Conservation (phyloP, 2,113 vertebrate genomes). For the Phycodurus eques region DNA sequence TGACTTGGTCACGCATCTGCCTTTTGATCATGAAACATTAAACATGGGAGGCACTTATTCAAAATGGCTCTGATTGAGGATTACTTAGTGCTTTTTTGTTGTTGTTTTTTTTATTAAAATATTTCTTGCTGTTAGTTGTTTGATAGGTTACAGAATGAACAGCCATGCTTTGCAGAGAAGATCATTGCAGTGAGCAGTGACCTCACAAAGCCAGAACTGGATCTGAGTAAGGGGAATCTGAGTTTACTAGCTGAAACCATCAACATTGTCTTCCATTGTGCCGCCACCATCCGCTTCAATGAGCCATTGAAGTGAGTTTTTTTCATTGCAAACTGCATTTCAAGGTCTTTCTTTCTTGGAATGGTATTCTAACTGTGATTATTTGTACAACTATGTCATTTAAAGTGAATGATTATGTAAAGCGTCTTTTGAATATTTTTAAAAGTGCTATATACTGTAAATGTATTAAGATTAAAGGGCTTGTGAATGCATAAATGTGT, state of each 20-base stretch:
- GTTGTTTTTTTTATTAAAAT: background rate
- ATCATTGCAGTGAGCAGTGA: constrained; percentile 87
- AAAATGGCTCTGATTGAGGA: background rate
- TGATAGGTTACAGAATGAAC: constrained; percentile 88
- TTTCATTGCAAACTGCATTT: background rate
- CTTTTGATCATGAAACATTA: background rate
- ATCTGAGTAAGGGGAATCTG: constrained; percentile 83
- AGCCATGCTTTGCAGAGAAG: constrained; percentile 87
- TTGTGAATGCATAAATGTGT: background rate
- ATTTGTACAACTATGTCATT: background rate
- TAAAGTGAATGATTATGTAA: background rate
- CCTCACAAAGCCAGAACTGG: constrained; percentile 84
- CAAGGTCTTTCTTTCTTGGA: background rate
- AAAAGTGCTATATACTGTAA: too few relatives aligned
- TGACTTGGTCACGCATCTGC: background rate
- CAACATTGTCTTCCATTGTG: constrained; percentile 93
- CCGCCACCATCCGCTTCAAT: constrained; percentile 94
- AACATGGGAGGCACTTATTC: background rate
- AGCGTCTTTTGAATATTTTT: background rate
- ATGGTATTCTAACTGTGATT: background rate
- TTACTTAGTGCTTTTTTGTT: background rate
- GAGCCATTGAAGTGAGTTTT: constrained; percentile 88
- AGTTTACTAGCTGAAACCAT: constrained; percentile 76
- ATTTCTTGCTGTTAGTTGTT: constrained; percentile 83
- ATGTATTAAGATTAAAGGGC: too few relatives aligned